Evolutionary conservation across 2,888 invertebrate species (phyloP).

Genomic region (Drosophila ochracea): DNA sequence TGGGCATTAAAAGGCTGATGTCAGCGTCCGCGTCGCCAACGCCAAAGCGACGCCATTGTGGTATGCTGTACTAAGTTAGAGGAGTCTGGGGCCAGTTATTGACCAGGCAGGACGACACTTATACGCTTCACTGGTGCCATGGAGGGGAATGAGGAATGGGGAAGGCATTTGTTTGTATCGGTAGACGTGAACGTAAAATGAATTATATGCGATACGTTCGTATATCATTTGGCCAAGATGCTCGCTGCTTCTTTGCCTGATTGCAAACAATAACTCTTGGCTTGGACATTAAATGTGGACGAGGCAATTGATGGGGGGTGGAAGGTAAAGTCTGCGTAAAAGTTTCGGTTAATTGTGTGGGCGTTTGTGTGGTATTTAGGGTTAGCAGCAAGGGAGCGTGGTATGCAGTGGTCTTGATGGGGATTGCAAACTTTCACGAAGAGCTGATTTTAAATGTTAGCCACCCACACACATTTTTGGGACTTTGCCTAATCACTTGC

Average conservation of each 20-base stretch:
- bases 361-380: slow-evolving; percentile 24
- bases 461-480: slow-evolving; percentile 48
- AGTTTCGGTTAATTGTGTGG: slow-evolving; percentile 70
- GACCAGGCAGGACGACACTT: slow-evolving; percentile 64
- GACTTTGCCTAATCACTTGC: slow-evolving; percentile 74
- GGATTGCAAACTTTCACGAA: slow-evolving; percentile 30
- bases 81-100: slow-evolving; percentile 38
- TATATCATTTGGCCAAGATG: slow-evolving; percentile 35
- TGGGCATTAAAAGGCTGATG: slow-evolving; percentile 63
- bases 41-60: slow-evolving; percentile 35
- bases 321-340: slow-evolving; percentile 39
- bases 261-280: slow-evolving; percentile 71
- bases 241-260: slow-evolving; percentile 59
- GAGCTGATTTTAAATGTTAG: slow-evolving; percentile 71
- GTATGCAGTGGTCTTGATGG: background rate
- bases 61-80: background rate
- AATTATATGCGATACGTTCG: slow-evolving; percentile 66
- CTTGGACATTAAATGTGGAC: slow-evolving; percentile 7
- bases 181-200: slow-evolving; percentile 77
- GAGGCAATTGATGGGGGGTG: background rate
- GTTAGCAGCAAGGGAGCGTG: slow-evolving; percentile 9
- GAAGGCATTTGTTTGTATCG: slow-evolving; percentile 33
- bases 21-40: slow-evolving; percentile 45
- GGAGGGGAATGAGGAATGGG: background rate
- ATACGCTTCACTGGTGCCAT: slow-evolving; percentile 48